Evolutionary conservation across 2,797 vertebrate genomes (phyloP).

Genomic region (Enteromius thamalakanensis): DNA sequence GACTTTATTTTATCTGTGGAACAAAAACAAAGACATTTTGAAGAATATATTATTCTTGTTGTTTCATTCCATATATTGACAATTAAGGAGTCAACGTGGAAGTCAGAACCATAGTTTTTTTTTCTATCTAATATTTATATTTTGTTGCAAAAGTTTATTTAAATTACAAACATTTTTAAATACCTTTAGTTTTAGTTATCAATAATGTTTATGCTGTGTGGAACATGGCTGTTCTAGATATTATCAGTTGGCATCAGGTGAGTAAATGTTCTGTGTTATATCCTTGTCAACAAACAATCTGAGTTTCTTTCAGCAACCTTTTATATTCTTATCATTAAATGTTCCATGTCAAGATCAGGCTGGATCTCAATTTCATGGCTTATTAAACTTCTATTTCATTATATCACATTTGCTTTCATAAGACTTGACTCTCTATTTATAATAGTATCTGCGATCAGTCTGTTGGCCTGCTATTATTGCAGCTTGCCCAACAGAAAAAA

Average conservation of each 20-base stretch:
- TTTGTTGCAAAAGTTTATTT: neutral
- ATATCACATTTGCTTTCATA: neutral
- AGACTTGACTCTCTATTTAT: neutral
- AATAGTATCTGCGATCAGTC: conserved; percentile 49
- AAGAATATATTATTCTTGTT: neutral
- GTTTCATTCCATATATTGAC: neutral
- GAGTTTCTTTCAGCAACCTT: neutral
- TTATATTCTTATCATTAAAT: conserved; percentile 7
- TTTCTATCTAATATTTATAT: neutral
- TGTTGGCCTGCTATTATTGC: conserved; percentile 40
- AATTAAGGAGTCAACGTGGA: neutral
- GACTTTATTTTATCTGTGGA: neutral
- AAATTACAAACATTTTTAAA: neutral
- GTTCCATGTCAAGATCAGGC: conserved; percentile 1
- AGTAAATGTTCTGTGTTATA: neutral
- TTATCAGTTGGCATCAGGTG: neutral
- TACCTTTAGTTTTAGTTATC: neutral
- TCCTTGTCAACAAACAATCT: neutral
- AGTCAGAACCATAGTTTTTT: neutral
- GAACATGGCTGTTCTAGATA: neutral
- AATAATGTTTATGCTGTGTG: neutral
- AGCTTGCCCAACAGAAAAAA: conserved; percentile 64
- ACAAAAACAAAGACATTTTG: neutral
- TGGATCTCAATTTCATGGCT: neutral
- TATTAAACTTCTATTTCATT: conserved; percentile 9